Conservation (phyloP, 1,140 invertebrate genomes). For the Trichogramma pretiosum region DNA sequence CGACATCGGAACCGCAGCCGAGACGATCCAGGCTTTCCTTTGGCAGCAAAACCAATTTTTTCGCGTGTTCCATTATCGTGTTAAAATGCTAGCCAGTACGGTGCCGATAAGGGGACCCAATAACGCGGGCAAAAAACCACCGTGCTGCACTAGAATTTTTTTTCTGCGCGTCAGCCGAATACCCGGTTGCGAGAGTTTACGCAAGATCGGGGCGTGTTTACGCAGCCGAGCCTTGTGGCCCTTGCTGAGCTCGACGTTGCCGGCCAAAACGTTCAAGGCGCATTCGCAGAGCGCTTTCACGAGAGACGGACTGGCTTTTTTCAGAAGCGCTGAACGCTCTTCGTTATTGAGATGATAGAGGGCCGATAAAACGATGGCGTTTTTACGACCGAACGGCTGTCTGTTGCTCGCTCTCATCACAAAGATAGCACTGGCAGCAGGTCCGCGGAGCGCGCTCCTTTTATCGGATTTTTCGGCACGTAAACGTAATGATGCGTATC, state of each 20-base stretch:
- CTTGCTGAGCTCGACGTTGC: not conserved
- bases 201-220: not conserved
- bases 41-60: constrained; percentile 17
- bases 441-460: not conserved
- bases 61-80: constrained; percentile 17
- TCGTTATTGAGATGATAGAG: constrained; percentile 1
- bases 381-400: too few relatives aligned
- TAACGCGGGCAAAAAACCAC: too few relatives aligned
- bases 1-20: not conserved
- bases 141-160: too few relatives aligned
- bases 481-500: not conserved
- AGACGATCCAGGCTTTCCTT: not conserved
- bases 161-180: too few relatives aligned
- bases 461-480: not conserved
- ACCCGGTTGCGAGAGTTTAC: not conserved
- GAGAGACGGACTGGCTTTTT: constrained; percentile 7
- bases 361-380: too few relatives aligned
- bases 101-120: too few relatives aligned
- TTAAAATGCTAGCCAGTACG: too few relatives aligned
- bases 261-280: constrained; percentile 17
- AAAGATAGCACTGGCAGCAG: too few relatives aligned
- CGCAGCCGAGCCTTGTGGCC: not conserved
- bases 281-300: constrained; percentile 22
- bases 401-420: too few relatives aligned
- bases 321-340: constrained; percentile 15